Evolutionary conservation across 2,113 vertebrate genomes (phyloP).

Genomic region (Ardeotis arabs): DNA sequence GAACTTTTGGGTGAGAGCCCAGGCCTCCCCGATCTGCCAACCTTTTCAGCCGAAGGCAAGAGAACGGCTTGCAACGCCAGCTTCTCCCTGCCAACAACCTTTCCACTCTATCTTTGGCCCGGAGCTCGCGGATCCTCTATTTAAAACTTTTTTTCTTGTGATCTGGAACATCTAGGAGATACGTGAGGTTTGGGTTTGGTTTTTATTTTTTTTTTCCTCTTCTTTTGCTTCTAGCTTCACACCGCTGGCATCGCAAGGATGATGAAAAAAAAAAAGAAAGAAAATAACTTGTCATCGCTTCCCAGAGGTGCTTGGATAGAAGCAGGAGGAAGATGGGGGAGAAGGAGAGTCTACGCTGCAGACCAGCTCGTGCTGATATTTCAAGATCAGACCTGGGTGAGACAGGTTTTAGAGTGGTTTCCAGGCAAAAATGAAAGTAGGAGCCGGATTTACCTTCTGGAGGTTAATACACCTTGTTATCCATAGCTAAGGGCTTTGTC

Average conservation of each 20-base stretch:
- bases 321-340: not conserved
- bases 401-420: not conserved
- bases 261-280: no score
- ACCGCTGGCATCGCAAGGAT: accelerated
- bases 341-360: not conserved
- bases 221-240: not conserved
- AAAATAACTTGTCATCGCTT: not conserved
- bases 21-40: not conserved
- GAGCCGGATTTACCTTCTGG: not conserved
- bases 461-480: not conserved
- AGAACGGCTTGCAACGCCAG: not conserved
- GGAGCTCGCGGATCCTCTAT: not conserved
- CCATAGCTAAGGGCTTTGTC: not conserved
- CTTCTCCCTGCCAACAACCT: not conserved
- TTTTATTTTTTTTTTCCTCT: accelerated
- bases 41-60: not conserved
- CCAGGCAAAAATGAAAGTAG: not conserved
- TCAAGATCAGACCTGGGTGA: not conserved
- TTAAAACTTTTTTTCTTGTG: not conserved
- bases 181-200: not conserved
- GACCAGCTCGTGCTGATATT: not conserved
- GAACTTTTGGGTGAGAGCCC: conserved; percentile 3
- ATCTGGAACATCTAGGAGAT: not conserved
- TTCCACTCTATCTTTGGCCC: not conserved
- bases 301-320: accelerated